phyloP scores from a whole-genome alignment of 2,888 invertebrate species.

The Listrodromus nycthemerus region DNA sequence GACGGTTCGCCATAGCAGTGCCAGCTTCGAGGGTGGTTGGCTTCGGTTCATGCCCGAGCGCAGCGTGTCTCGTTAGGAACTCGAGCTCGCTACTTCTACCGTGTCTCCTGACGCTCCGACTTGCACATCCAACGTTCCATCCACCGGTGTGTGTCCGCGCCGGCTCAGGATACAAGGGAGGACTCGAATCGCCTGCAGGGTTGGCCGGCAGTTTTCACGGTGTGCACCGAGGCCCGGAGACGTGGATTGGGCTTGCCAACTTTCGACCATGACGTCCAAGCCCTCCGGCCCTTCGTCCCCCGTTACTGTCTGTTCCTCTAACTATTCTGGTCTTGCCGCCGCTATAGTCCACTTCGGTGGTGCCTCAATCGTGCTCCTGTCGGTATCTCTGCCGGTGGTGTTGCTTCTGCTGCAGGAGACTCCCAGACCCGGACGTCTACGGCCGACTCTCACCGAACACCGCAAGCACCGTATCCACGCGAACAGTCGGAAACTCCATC shows the following conservation, averaged over 20 bases:
- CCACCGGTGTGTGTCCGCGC: conserved; percentile 7
- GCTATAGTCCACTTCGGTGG: conserved; percentile 23
- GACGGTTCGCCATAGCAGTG: conserved; percentile 46
- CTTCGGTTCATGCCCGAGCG: conserved; percentile 78
- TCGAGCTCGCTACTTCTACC: conserved; percentile 73
- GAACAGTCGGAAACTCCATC: conserved; percentile 68
- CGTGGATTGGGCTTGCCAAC: conserved; percentile 64
- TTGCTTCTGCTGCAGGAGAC: conserved; percentile 22
- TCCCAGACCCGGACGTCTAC: conserved; percentile 29
- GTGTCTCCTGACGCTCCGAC: conserved; percentile 5
- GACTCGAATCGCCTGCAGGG: conserved; percentile 49
- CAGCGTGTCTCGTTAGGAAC: conserved; percentile 80
- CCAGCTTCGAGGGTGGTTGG: conserved; percentile 75
- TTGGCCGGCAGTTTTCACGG: conserved; percentile 42
- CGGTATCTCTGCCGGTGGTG: conserved; percentile 10
- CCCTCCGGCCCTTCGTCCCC: conserved; percentile 57
- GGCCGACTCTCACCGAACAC: conserved; percentile 19
- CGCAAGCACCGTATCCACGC: conserved; percentile 48
- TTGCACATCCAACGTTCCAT: conserved; percentile 10
- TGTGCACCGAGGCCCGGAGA: background rate
- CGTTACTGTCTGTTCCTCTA: conserved; percentile 34
- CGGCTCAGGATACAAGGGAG: conserved; percentile 37
- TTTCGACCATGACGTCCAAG: conserved; percentile 62
- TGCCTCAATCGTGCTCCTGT: conserved; percentile 41
- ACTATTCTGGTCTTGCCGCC: conserved; percentile 50